A percentile compares a stretch with the other conserved stretches of the same genome.
Evolutionary conservation across 2,888 invertebrate species (phyloP).

Genomic region (Drosophila lacicola): DNA sequence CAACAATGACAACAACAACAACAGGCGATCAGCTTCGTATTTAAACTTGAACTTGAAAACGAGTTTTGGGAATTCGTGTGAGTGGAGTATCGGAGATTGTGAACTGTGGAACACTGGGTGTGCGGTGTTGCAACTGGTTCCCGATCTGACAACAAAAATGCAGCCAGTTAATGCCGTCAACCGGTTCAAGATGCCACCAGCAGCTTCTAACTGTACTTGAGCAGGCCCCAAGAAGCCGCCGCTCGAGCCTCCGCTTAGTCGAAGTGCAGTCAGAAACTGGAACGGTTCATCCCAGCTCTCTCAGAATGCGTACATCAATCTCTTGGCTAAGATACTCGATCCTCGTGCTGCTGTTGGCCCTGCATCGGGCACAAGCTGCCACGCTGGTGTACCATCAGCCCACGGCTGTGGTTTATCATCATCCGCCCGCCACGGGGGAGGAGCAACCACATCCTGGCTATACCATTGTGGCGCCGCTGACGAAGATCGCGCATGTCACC

Average conservation of each 20-base stretch:
- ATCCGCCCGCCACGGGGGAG: conserved; percentile 17
- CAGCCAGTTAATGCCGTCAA: conserved; percentile 38
- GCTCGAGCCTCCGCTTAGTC: conserved; percentile 47
- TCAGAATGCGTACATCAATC: conserved; percentile 27
- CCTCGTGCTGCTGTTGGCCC: conserved; percentile 15
- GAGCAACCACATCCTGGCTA: conserved; percentile 67
- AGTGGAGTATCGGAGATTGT: conserved; percentile 44
- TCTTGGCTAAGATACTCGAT: neutral
- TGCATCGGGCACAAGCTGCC: conserved; percentile 21
- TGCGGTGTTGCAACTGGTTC: conserved; percentile 65
- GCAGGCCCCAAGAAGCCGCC: conserved; percentile 7
- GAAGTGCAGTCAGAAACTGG: conserved; percentile 28
- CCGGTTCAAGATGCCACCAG: conserved; percentile 54
- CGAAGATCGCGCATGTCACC: conserved; percentile 77
- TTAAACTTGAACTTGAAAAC: conserved; percentile 83
- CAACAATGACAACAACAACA: conserved; percentile 22
- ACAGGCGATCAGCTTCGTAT: conserved; percentile 10
- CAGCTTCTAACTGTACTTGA: conserved; percentile 56
- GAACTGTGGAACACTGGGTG: conserved; percentile 12
- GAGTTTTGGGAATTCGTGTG: conserved; percentile 55
- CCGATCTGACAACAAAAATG: conserved; percentile 34
- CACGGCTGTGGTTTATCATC: conserved; percentile 56
- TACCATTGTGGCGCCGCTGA: conserved; percentile 74
- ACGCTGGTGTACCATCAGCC: conserved; percentile 50
- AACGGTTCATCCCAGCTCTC: conserved; percentile 26